Base-by-base conservation (phyloP, 2,113 vertebrate genomes). In the Vombatus ursinus region DNA sequence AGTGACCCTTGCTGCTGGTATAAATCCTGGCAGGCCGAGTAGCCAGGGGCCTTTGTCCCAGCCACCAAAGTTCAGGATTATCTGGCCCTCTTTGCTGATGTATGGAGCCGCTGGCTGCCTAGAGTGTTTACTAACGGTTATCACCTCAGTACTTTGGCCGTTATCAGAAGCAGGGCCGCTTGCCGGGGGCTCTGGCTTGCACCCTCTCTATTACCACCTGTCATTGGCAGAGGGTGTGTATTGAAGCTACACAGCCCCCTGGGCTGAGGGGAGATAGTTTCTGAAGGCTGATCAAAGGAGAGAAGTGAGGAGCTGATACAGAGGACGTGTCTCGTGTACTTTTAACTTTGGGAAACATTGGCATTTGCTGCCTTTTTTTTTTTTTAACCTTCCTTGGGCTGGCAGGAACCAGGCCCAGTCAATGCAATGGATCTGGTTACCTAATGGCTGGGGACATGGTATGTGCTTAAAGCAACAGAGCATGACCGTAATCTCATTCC, bases 271-370 rank as follows among this genome's bases (percentile, higher is more conserved):
- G 97, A 99, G 99, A 99, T 99, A 99, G 99, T 99, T 99, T 97
- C 98, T 99, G 99, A 99, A 99, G 98, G 98, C 98, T 99, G 99
- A 99, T 99, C 99, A 99, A 99, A 99, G 99, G 98, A 97, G 98
- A 98, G 98, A 98, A 98, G 98, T 98, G 98, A 98, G 98, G 97
- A 84, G 97, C 98, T 99, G 99, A 99, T 99, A 99, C 99, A 98
- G 96, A 98, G 98, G 98, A 98, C 98, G 98, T 97, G 98, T 98
- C 99, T 98, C 97, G 97, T 98, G 99, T 98, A 98, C 99, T 99
- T 99, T 99, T 98, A 99, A 98, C 98, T 99, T 98, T 94, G 98
- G 98, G 98, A 97, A 98, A 97, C 98, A 57, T 89, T 96, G 97
- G 98, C 98, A 98, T 99, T 98, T 98, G 98, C 98, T 84, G 68